phyloP scores from a whole-genome alignment of 2,113 vertebrate species.

The Prochilodus magdalenae region DNA sequence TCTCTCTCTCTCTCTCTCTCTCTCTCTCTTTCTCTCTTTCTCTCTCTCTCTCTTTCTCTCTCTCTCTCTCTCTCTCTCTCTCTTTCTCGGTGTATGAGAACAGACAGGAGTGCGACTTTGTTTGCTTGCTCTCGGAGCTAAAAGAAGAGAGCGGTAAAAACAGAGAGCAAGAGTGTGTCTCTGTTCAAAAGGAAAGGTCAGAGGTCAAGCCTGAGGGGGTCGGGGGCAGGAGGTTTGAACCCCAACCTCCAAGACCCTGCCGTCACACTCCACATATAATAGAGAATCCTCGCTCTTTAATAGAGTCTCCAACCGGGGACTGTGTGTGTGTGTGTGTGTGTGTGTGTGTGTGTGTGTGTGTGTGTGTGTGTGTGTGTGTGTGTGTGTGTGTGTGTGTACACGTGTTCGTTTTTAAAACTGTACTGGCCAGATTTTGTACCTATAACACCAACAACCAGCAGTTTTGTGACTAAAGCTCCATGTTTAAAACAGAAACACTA shows the following conservation, averaged over 20 bases:
- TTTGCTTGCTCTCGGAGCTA: conserved; percentile 49
- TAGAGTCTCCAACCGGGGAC: conserved; percentile 19
- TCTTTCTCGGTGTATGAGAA: not conserved
- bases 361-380: conserved; percentile 28
- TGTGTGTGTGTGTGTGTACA: conserved; percentile 14
- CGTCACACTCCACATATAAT: conserved; percentile 27
- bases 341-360: too few relatives aligned
- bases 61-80: not conserved
- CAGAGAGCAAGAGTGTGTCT: conserved; percentile 29
- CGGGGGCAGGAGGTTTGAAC: conserved; percentile 56
- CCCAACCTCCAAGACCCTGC: not conserved
- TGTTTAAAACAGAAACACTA: too few relatives aligned
- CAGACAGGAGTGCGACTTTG: conserved; percentile 48
- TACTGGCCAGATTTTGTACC: too few relatives aligned
- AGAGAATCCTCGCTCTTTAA: conserved; percentile 16
- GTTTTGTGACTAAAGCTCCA: too few relatives aligned
- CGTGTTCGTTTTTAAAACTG: not conserved
- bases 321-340: conserved; percentile 9
- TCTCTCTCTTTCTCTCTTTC: too few relatives aligned
- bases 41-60: too few relatives aligned
- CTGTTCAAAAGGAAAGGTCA: conserved; percentile 58
- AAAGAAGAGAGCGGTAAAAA: conserved; percentile 49
- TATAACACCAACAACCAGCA: too few relatives aligned
- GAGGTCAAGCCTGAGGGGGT: conserved; percentile 63
- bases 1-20: too few relatives aligned